A percentile compares a stretch with the other conserved stretches of the same genome.
Evolutionary conservation across 2,113 vertebrate genomes (phyloP).

Genomic region (Micromys minutus): DNA sequence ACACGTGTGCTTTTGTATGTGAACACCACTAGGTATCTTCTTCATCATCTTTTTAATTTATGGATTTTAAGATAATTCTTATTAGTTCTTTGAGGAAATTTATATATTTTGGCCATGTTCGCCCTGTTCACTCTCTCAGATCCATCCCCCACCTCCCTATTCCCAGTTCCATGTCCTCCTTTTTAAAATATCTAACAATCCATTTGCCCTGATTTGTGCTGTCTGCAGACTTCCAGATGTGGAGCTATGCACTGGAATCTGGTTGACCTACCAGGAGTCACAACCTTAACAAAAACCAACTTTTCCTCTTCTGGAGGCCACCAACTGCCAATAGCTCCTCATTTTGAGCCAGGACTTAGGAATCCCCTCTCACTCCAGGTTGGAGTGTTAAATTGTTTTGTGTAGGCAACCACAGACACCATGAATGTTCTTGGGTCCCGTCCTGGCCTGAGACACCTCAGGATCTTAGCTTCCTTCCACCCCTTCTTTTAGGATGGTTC

Average conservation of each 20-base stretch:
- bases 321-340: not conserved
- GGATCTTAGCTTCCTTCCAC: not conserved
- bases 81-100: not conserved
- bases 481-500: not conserved
- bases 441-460: not conserved
- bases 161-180: not conserved
- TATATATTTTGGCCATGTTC: not conserved
- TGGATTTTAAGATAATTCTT: not conserved
- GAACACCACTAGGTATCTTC: not conserved
- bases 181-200: not conserved
- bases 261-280: not conserved
- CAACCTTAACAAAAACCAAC: not conserved
- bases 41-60: not conserved
- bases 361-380: not conserved
- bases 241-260: not conserved
- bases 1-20: not conserved
- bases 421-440: not conserved
- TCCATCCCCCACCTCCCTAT: not conserved
- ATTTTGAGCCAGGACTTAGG: not conserved
- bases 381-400: not conserved
- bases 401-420: not conserved
- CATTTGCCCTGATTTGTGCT: not conserved
- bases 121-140: not conserved
- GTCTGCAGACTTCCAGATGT: too few species aligned
- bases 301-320: not conserved